Base-by-base conservation (phyloP, 2,888 invertebrate species). In the Dione juno region DNA sequence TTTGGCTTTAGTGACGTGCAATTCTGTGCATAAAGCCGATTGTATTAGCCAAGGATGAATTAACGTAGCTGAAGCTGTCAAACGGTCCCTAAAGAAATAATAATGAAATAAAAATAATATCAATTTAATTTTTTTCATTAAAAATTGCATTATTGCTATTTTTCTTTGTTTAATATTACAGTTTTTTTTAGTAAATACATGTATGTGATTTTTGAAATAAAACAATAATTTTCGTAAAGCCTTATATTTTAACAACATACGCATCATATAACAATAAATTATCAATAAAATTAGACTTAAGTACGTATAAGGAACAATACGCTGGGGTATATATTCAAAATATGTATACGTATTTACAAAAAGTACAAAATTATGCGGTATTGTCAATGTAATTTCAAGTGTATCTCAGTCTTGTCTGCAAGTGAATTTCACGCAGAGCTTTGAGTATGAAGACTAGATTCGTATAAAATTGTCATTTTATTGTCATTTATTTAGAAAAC, bases 21-120 rank as follows among this genome's bases (percentile, higher is more conserved):
- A 94, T 77, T 95, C 95, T 28, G 95, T 95, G 84, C 95, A 95
- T 59, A 95, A 92, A 0, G 95, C 94, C 10, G 94, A 94, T 75
- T 94, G 94, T 74, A 93, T 92, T 77, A 98, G 92, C 98, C 98
- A 98, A 8, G 95, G 95, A 86, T 98, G 98, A 19, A 94, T 94
- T 81, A 97, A 86, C 19, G 96, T 95, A 71, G 96, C 94, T 37
- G 91, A 92, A 0, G 97, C 96, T 37, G 95, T 93, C 81, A 97
- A 94, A 81, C 98, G 94, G 74, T 95, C 94, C 80, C 98, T 98
- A 93, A 73, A 88, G 86, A 80, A 69, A 63, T 28, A 66, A 61
- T 66, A 53, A 52, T 14, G 28, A n/a, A 37, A 50, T 50, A 64
- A 50, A 45, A 45, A 45, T 45, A 35, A 57, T 57, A 16, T 40